Evolutionary conservation across 2,888 invertebrate species (phyloP).

Genomic region (Pristionchus fissidentatus): DNA sequence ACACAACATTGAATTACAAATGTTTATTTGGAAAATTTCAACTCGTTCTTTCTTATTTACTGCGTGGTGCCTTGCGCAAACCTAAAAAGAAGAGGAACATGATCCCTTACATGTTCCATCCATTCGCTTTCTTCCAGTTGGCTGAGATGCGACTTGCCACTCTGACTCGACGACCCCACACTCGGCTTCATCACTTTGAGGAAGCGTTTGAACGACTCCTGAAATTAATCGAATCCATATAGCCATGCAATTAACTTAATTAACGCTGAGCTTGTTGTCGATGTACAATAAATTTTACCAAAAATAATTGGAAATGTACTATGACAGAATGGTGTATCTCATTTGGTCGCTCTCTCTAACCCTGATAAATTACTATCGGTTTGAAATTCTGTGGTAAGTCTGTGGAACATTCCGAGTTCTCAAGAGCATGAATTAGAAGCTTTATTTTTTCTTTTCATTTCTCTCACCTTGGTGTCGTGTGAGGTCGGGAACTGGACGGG

Average conservation of each 20-base stretch:
- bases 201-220: constrained; percentile 59
- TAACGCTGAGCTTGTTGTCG: no score
- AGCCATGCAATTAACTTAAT: neutral
- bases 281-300: neutral
- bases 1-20: neutral
- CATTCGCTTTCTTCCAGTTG: constrained; percentile 36
- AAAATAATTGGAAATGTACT: no score
- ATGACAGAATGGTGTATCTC: no score
- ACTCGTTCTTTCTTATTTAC: no score
- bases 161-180: neutral
- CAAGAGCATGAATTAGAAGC: no score
- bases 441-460: neutral
- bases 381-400: no score
- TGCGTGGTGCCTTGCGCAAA: no score
- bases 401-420: no score
- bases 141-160: neutral
- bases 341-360: no score
- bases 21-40: neutral
- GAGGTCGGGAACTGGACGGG: constrained; percentile 57
- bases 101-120: constrained; percentile 17
- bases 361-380: no score
- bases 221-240: no score
- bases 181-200: constrained; percentile 73
- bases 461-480: constrained; percentile 57
- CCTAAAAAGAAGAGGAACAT: no score